Conservation (phyloP, 1,140 invertebrate genomes). For the Drosophila triauraria region DNA sequence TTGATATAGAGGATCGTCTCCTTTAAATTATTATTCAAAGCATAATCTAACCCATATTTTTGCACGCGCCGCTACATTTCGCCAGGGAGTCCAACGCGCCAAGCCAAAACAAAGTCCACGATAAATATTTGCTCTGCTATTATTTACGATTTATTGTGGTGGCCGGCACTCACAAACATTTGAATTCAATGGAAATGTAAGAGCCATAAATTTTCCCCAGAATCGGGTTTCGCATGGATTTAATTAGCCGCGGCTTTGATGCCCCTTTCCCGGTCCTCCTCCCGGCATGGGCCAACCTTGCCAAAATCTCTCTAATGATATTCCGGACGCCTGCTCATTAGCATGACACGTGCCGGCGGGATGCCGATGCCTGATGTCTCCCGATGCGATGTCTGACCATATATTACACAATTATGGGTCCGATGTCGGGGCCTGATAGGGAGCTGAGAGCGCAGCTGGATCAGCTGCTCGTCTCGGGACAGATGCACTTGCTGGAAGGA, state of each 20-base stretch:
- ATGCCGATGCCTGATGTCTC: slow-evolving; percentile 25
- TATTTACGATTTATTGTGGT: slow-evolving; percentile 41
- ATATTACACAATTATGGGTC: slow-evolving; percentile 58
- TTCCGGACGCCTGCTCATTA: slow-evolving; percentile 63
- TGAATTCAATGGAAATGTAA: slow-evolving; percentile 65
- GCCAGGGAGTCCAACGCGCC: not conserved
- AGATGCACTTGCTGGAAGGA: slow-evolving; percentile 22
- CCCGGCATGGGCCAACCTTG: slow-evolving; percentile 24
- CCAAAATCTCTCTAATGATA: slow-evolving; percentile 72
- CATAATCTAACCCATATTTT: slow-evolving; percentile 5
- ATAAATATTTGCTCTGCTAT: slow-evolving; percentile 62
- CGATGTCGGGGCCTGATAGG: slow-evolving; percentile 67
- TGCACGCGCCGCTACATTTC: slow-evolving; percentile 6
- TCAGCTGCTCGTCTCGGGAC: slow-evolving; percentile 34
- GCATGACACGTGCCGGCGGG: slow-evolving; percentile 62
- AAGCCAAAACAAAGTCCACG: not conserved
- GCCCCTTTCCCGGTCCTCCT: slow-evolving; percentile 13
- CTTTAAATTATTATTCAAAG: slow-evolving; percentile 7
- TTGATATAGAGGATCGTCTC: not conserved
- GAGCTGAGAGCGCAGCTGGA: slow-evolving; percentile 7
- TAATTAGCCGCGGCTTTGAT: slow-evolving; percentile 55
- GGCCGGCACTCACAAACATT: slow-evolving; percentile 51
- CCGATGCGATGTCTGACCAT: slow-evolving; percentile 40
- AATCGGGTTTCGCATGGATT: slow-evolving; percentile 68
- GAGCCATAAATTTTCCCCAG: slow-evolving; percentile 66